Evolutionary conservation across 2,113 vertebrate genomes (phyloP).

Genomic region (Notarius lentiginosus): DNA sequence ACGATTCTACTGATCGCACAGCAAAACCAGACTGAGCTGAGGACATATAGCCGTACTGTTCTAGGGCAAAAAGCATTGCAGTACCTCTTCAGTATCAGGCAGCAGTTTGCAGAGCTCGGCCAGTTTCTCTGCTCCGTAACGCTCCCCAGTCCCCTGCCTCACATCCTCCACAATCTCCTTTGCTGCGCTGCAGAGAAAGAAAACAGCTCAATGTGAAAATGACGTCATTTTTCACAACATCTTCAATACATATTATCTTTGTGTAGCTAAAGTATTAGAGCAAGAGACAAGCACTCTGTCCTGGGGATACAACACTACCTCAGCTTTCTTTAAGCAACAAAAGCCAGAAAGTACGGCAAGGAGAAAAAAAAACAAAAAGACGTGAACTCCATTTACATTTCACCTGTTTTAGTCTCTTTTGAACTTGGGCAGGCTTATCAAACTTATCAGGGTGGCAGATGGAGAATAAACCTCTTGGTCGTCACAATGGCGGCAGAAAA

Average conservation of each 20-base stretch:
- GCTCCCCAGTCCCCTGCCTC: constrained; percentile 66
- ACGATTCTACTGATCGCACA: not conserved
- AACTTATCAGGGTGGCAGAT: constrained; percentile 55
- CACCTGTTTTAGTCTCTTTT: constrained; percentile 5
- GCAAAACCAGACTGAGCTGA: constrained; percentile 20
- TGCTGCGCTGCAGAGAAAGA: constrained; percentile 64
- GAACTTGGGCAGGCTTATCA: constrained; percentile 40
- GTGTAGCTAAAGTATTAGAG: constrained; percentile 11
- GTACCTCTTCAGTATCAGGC: constrained; percentile 74
- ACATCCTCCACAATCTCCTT: constrained; percentile 76
- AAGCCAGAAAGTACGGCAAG: not conserved
- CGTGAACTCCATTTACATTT: not conserved
- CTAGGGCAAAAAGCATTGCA: not conserved
- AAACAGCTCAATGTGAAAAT: constrained; percentile 39
- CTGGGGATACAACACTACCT: not conserved
- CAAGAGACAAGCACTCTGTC: not conserved
- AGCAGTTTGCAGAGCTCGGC: constrained; percentile 75
- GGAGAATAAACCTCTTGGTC: constrained; percentile 39
- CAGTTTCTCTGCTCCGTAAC: constrained; percentile 75
- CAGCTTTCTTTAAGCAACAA: not conserved
- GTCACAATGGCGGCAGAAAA: constrained; percentile 50
- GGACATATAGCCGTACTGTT: constrained; percentile 40
- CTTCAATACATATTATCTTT: not conserved
- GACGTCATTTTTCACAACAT: constrained; percentile 46
- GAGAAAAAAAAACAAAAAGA: not conserved